Percentiles rank a stretch among this genome's conserved stretches.
phyloP scores from a whole-genome alignment of 2,888 invertebrate genomes.

The Scelioninae gen. 2 region DNA sequence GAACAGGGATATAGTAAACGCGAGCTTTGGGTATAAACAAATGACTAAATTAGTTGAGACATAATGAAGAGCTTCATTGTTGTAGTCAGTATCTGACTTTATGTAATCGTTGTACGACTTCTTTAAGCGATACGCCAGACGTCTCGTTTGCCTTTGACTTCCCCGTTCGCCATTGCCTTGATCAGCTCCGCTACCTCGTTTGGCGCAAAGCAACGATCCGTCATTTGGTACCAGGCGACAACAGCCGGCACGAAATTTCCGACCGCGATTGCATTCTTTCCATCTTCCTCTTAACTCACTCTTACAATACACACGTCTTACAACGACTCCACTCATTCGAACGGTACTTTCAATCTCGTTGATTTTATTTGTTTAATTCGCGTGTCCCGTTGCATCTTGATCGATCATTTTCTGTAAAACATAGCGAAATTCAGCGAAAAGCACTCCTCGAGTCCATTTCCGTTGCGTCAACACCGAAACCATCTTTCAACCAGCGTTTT shows the following conservation, averaged over 20 bases:
- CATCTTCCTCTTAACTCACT: not conserved
- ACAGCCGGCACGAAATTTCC: not conserved
- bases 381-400: not conserved
- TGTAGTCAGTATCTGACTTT: slow-evolving; percentile 59
- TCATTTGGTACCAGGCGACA: no score
- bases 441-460: not conserved
- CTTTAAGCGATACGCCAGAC: slow-evolving; percentile 34
- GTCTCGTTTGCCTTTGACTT: slow-evolving; percentile 52
- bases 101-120: slow-evolving; percentile 51
- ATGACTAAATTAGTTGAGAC: slow-evolving; percentile 51
- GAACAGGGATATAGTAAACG: not conserved
- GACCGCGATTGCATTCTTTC: no score
- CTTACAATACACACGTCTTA: not conserved
- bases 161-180: slow-evolving; percentile 23
- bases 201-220: not conserved
- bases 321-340: not conserved
- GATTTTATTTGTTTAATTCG: not conserved
- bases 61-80: slow-evolving; percentile 51
- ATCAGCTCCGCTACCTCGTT: slow-evolving; percentile 5
- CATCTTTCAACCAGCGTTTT: not conserved
- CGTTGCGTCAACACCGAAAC: not conserved
- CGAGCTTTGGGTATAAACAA: slow-evolving; percentile 32
- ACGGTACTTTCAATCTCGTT: not conserved
- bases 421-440: no score
- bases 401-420: no score